Evolutionary conservation across 1,140 invertebrate species (phyloP), one percentile per base, ranked within the genome.

Genomic region (Bombus superbus): DNA sequence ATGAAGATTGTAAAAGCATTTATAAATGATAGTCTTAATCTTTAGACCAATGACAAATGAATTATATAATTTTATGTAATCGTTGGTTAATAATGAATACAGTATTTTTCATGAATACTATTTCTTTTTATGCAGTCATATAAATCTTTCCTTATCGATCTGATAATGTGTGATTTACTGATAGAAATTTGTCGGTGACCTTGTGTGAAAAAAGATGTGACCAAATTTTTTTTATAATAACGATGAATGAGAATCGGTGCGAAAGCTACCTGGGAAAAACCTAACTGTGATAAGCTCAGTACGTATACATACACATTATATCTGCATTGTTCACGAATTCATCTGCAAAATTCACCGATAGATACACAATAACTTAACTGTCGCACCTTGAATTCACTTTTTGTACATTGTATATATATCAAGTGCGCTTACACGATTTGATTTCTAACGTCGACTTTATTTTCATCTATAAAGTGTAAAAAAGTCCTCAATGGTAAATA

Each of bases 191-290:
- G 47, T 53, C 47, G 22, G 18, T 53, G 47, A 53, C 47, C 47
- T 62, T 62, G 28, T 62, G 28, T n/a, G 5, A 68, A 68, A 47
- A 28, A 44, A 25, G 22, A 4, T 22, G 1, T 25, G 38, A 28
- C 10, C 25, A 68, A 74, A 66, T 42, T 38, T 78, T 42, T 42
- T 78, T 78, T 18, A 22, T 40, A 28, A 13, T 53, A 62, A 59
- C 9, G 35, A 6, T 38, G 10, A 11, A 25, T 35, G 3, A 47
- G n/a, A 38, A 11, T 74, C 18, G 35, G 64, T 82, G 44, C 15
- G 32, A 83, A 42, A 77, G 72, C 38, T 89, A 89, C 78, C 81
- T 89, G 77, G 88, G 88, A 62, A 87, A 89, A 86, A 89, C 88
- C 88, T 82, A 68, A 42, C 35, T 38, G 22, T 44, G 88, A 89